Evolutionary conservation across 1,140 invertebrate species (phyloP).

Genomic region (Pygmarrhopalites habei): DNA sequence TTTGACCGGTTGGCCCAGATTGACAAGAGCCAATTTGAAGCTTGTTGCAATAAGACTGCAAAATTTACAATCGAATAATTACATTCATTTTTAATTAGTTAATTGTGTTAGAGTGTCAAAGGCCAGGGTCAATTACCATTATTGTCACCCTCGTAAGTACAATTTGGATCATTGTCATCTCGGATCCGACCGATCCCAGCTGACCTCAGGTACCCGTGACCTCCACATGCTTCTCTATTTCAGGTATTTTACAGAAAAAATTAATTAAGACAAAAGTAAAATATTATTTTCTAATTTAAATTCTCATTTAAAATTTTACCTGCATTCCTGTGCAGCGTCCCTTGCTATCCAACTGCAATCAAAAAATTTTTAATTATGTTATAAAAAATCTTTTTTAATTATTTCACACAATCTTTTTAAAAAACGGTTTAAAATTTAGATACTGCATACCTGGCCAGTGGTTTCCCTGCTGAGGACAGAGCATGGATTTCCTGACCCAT

Average conservation of each 20-base stretch:
- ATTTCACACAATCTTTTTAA: no score
- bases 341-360: slow-evolving; percentile 74
- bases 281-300: no score
- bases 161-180: slow-evolving; percentile 77
- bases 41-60: no score
- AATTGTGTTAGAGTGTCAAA: no score
- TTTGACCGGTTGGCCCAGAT: slow-evolving; percentile 42
- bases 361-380: no score
- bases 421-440: no score
- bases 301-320: no score
- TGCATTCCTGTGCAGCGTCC: slow-evolving; percentile 79
- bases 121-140: slow-evolving; percentile 71
- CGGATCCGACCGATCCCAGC: slow-evolving; percentile 64
- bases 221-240: slow-evolving; percentile 78
- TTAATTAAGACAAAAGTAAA: no score
- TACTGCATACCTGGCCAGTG: slow-evolving; percentile 77
- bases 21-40: slow-evolving; percentile 65
- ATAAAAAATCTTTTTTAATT: no score
- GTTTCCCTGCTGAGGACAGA: slow-evolving; percentile 79
- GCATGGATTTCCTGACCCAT: slow-evolving; percentile 83
- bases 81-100: no score
- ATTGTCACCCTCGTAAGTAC: slow-evolving; percentile 85
- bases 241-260: no score
- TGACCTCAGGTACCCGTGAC: slow-evolving; percentile 70
- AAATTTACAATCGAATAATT: no score